Percentiles rank a stretch among this genome's conserved stretches.
phyloP scores from a whole-genome alignment of 2,797 vertebrate genomes.

The Sebastes hubbsi region DNA sequence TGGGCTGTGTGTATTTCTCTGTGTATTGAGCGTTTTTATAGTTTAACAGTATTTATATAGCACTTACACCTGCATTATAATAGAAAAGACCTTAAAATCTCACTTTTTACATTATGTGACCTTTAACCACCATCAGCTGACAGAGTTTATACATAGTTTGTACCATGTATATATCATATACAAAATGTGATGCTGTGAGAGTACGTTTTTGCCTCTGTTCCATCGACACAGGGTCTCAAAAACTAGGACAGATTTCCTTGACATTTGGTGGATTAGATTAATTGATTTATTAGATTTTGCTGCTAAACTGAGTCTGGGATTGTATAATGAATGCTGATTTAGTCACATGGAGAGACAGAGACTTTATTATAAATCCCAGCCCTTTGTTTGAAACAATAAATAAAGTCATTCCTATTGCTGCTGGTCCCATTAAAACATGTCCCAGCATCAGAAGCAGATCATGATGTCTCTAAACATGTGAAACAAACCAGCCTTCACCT shows the following conservation, averaged over 20 bases:
- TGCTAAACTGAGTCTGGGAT: not conserved
- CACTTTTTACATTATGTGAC: no score
- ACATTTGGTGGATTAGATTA: not conserved
- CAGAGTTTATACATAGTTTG: not conserved
- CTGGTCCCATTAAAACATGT: not conserved
- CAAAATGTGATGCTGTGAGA: not conserved
- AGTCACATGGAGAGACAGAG: not conserved
- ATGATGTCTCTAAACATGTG: conserved; percentile 11
- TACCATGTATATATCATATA: not conserved
- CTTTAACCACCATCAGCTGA: not conserved
- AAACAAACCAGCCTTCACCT: not conserved
- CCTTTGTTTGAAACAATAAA: not conserved
- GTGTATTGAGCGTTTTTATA: no score
- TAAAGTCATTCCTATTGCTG: not conserved
- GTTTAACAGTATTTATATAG: no score
- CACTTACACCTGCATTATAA: no score
- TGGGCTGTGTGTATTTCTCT: no score
- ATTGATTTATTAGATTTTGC: not conserved
- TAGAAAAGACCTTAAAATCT: no score
- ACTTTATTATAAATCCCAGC: not conserved
- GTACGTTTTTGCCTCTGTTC: not conserved
- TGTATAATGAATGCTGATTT: no score
- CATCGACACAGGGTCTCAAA: not conserved
- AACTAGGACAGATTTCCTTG: not conserved
- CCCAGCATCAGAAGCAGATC: not conserved